Evolutionary conservation across 1,140 invertebrate genomes (phyloP), one percentile per base, ranked within the genome.

Genomic region (Drosophila repleta): DNA sequence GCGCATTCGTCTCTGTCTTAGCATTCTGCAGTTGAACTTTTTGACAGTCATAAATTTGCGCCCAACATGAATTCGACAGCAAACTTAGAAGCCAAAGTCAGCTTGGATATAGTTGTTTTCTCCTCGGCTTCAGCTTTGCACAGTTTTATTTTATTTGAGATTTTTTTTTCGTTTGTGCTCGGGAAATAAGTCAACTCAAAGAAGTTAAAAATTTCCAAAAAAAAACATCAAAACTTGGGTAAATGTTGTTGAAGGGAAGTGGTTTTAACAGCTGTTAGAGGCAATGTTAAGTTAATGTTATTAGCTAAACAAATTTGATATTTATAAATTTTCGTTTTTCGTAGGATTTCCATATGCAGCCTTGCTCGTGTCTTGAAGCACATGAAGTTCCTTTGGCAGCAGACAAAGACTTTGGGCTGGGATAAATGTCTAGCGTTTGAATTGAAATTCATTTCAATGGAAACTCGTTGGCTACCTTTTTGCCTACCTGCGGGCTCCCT

Each of bases 41-140:
- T 76, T 79, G 80, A 76, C 76, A 85, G 68, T 76, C 81, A 84
- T 84, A 85, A 84, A 85, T 84, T 84, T 77, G 73, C 65, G 68
- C 70, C 65, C 73, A 74, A 76, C 74, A 74, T 80, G 81, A 85
- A 76, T 84, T 84, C 80, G 80, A 84, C 80, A 76, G 73, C 58
- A 11, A 55, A 68, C 39, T 46, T n/a, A 68, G 49, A 41, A 24
- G 37, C 69, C 62, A 75, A 62, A 51, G 29, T 24, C 26, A 57
- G 13, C 37, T 39, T 24, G 60, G 57, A 53, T 56, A 73, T 68
- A 29, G 62, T 41, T 74, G 20, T 45, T 58, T 20, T 46, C 13
- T 17, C 24, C 4, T 24, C 24, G 2, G 2, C 24, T 24, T 24
- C 24, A 3, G 24, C 45, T 37, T 57, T 26, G 43, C 35, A 6